These are phyloP conservation scores for Aphis craccivora DNA, from an alignment of 1,140 invertebrate species.

Conservation along the genomic window DNA sequence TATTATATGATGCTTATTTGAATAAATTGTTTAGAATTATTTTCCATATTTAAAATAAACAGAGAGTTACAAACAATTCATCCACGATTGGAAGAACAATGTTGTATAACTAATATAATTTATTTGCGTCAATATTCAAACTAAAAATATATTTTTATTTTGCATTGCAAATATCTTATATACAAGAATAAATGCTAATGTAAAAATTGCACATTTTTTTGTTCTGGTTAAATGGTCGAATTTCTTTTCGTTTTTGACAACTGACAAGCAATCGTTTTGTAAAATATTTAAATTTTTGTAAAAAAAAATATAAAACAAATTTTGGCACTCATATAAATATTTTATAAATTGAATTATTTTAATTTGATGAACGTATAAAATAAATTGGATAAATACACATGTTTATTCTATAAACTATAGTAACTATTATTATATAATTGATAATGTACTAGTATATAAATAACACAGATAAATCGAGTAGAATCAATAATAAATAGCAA, in stretches of 20 bases:
- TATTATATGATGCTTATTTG: neutral
- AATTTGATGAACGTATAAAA: neutral
- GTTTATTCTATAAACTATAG: neutral
- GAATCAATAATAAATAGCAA: neutral
- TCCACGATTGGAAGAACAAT: neutral
- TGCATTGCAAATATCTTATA: neutral
- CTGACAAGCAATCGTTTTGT: neutral
- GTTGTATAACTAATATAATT: neutral
- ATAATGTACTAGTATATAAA: neutral
- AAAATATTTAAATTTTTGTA: neutral
- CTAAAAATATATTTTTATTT: conserved; percentile 27
- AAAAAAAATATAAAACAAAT: neutral
- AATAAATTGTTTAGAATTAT: neutral
- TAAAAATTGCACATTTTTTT: neutral
- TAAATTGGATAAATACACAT: neutral
- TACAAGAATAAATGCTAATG: neutral
- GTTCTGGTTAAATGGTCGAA: neutral
- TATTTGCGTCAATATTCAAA: neutral
- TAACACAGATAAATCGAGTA: neutral
- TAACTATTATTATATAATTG: neutral
- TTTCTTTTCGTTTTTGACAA: neutral
- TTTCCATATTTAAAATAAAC: neutral
- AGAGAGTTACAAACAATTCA: neutral
- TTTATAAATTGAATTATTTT: neutral
- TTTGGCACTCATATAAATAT: neutral